These are phyloP conservation scores for Microdon myrmicae DNA, from an alignment of 2,888 invertebrate genomes.

Conservation along the genomic window DNA sequence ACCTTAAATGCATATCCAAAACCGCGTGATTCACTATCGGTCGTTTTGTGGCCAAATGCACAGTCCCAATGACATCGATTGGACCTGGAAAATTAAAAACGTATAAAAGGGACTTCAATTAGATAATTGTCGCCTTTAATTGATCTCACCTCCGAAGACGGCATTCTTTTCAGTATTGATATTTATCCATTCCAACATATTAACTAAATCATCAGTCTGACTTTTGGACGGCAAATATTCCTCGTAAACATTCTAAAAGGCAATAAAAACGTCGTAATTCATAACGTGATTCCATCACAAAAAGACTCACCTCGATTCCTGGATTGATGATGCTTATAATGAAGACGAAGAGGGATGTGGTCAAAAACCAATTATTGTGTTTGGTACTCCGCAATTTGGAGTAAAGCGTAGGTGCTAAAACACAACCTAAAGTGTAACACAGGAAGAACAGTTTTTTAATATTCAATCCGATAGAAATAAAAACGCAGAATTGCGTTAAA, in stretches of 20 bases:
- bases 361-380: constrained; percentile 65
- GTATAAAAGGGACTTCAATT: not conserved
- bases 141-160: constrained; percentile 73
- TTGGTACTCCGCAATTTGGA: constrained; percentile 70
- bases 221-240: constrained; percentile 73
- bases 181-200: constrained; percentile 81
- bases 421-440: constrained; percentile 66
- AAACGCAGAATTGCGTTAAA: constrained; percentile 76
- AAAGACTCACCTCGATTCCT: constrained; percentile 59
- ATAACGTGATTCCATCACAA: constrained; percentile 13
- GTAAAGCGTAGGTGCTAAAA: constrained; percentile 76
- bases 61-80: constrained; percentile 84
- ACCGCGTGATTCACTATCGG: constrained; percentile 89
- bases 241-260: constrained; percentile 61
- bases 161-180: constrained; percentile 72
- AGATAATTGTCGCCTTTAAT: not conserved
- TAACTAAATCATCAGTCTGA: constrained; percentile 78
- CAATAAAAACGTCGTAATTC: constrained; percentile 2
- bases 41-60: constrained; percentile 79
- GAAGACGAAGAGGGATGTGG: constrained; percentile 67
- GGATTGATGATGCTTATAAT: constrained; percentile 67
- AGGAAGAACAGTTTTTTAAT: constrained; percentile 65
- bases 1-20: constrained; percentile 85
- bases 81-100: constrained; percentile 69
- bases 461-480: constrained; percentile 64